Base-by-base conservation (phyloP, 2,113 vertebrate species). In the Sialia sialis region DNA sequence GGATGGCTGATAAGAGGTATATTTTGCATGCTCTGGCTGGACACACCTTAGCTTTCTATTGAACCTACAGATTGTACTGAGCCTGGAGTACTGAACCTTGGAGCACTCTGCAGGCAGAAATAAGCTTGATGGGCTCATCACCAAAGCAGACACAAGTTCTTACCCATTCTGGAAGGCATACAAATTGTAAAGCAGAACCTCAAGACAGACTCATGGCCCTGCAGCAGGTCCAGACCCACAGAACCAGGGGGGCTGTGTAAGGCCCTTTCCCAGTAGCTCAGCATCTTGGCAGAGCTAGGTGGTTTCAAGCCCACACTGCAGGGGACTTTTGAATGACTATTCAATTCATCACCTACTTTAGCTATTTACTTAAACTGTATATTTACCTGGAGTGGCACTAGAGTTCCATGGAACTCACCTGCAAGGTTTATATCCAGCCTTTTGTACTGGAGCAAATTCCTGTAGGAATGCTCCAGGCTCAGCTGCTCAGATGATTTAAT, bases 201-300 rank as follows among this genome's bases (percentile, higher is more conserved):
- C 4, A 52, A 39, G 14, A 7, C 8, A 70, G 30, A 49, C 11
- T 55, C 11, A 16, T 16, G 21, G 23, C 25, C 27, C 36, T 17
- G 4, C 4, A 6, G 16, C 19, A 59, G 62, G 9, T 38, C 23
- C 36, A 87, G 16, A 27, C 11, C 6, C 34, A 11, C 41, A 13
- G 11, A 69, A 32, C 43, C 41, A 13, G 39, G 16, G 15, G 21
- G 36, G 7, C 4, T 46, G 7, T 0, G 2, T 2, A 26, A 36
- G 0, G 0, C 13, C 11, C 19, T 25, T 48, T 52, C 15, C 15
- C 29, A 58, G 12, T 5, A 63, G 32, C 13, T 49, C 43, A 36
- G 43, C 11, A 6, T 1, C 3, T 2, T n/a, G 15, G 9, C 34
- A 85, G 17, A 63, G 7, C 43, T 68, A 58, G 10, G 19, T 13